Evolutionary conservation across 2,797 vertebrate species (phyloP).

Genomic region (Lacerta bilineata): DNA sequence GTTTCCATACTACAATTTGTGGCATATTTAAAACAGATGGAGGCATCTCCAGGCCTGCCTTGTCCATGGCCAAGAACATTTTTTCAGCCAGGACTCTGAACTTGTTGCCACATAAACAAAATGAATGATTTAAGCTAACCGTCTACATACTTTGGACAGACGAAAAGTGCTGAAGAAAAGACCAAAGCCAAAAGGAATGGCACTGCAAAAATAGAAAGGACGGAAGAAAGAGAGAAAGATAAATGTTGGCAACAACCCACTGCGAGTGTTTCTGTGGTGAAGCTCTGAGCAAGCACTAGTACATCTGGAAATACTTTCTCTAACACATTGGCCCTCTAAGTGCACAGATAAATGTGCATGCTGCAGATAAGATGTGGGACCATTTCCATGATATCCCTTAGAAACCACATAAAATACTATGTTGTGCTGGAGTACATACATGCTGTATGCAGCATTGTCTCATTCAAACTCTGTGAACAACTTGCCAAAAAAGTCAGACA

Average conservation of each 20-base stretch:
- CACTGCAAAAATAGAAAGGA: conserved; percentile 56
- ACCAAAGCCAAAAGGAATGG: conserved; percentile 61
- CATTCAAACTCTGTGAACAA: conserved; percentile 7
- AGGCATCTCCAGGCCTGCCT: conserved; percentile 73
- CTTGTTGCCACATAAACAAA: conserved; percentile 83
- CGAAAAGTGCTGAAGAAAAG: conserved; percentile 69
- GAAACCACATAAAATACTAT: conserved; percentile 31
- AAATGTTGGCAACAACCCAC: conserved; percentile 48
- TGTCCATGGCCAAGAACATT: conserved; percentile 82
- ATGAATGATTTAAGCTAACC: conserved; percentile 75
- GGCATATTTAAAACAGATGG: conserved; percentile 79
- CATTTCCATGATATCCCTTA: conserved; percentile 29
- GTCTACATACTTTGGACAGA: conserved; percentile 77
- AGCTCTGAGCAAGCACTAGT: conserved; percentile 57
- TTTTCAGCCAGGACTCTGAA: conserved; percentile 76
- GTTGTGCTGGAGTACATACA: conserved; percentile 39
- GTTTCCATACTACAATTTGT: conserved; percentile 73
- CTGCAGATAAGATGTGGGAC: conserved; percentile 39
- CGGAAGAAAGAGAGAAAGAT: conserved; percentile 39
- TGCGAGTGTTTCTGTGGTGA: conserved; percentile 39
- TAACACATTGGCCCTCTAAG: conserved; percentile 41
- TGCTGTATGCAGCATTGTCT: neutral
- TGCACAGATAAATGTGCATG: conserved; percentile 21
- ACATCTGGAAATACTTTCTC: conserved; percentile 68
- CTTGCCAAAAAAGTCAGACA: conserved; percentile 30